These are phyloP conservation scores for Drosophila sulfurigaster DNA, from an alignment of 1,140 invertebrate species.

Conservation along the genomic window DNA sequence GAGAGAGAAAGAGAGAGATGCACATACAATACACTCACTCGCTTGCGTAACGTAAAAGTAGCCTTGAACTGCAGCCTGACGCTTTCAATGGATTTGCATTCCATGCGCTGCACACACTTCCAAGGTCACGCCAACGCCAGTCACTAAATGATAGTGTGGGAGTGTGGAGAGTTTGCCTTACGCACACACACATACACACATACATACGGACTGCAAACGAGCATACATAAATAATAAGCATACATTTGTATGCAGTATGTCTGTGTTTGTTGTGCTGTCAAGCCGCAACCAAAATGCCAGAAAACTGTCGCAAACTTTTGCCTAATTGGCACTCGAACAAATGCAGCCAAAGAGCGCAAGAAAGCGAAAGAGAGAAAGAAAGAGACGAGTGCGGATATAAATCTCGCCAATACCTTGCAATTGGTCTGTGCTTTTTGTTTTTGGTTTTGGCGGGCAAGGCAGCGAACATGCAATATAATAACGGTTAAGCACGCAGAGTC, in stretches of 20 bases:
- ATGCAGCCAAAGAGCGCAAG: constrained; percentile 11
- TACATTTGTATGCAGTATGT: background rate
- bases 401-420: constrained; percentile 27
- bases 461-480: constrained; percentile 44
- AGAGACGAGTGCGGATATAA: background rate
- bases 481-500: constrained; percentile 49
- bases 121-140: constrained; percentile 36
- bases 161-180: background rate
- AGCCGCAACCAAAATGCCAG: constrained; percentile 48
- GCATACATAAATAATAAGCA: background rate
- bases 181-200: constrained; percentile 4
- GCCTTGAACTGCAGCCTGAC: constrained; percentile 81
- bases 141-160: constrained; percentile 31
- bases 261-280: constrained; percentile 36
- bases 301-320: constrained; percentile 49
- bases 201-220: background rate
- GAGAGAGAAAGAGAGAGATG: constrained; percentile 38
- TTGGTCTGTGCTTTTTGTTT: constrained; percentile 10
- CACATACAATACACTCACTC: background rate
- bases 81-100: constrained; percentile 83
- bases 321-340: constrained; percentile 45
- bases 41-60: constrained; percentile 82
- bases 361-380: constrained; percentile 3
- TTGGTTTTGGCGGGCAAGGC: constrained; percentile 6
- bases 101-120: constrained; percentile 45